A percentile compares a stretch with the other conserved stretches of the same genome.
phyloP scores from a whole-genome alignment of 2,888 invertebrate genomes.

The Syritta pipiens region DNA sequence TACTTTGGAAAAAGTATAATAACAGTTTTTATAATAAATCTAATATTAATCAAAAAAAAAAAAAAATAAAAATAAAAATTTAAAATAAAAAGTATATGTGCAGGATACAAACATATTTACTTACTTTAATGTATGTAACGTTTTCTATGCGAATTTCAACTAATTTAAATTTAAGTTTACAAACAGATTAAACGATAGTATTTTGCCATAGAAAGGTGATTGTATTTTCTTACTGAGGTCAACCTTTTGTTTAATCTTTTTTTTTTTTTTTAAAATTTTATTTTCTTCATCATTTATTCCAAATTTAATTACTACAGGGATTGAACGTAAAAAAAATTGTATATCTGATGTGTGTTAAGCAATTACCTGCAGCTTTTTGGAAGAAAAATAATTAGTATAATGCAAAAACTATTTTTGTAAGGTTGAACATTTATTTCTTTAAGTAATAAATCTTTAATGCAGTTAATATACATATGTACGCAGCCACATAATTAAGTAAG shows the following conservation, averaged over 20 bases:
- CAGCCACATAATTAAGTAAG: no score
- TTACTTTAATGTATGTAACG: conserved; percentile 38
- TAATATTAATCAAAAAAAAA: conserved; percentile 50
- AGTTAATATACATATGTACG: neutral
- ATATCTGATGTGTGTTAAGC: neutral
- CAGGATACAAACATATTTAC: conserved; percentile 46
- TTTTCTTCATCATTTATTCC: conserved; percentile 3
- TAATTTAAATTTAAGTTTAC: conserved; percentile 40
- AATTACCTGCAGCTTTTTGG: conserved; percentile 32
- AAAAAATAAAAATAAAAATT: no score
- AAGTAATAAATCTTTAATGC: neutral
- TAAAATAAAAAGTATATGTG: conserved; percentile 25
- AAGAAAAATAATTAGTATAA: conserved; percentile 16
- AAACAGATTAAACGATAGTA: conserved; percentile 23
- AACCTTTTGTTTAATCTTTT: conserved; percentile 12
- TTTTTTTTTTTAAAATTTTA: neutral
- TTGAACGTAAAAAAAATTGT: conserved; percentile 8
- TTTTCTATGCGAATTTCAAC: conserved; percentile 58
- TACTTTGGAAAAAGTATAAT: conserved; percentile 63
- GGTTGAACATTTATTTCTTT: neutral
- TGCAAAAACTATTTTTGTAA: conserved; percentile 25
- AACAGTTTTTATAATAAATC: conserved; percentile 51
- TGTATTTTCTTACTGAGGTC: conserved; percentile 29
- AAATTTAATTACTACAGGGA: conserved; percentile 35
- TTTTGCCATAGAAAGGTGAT: conserved; percentile 48